phyloP scores from a whole-genome alignment of 2,113 vertebrate genomes.

The Callopanchax toddi region DNA sequence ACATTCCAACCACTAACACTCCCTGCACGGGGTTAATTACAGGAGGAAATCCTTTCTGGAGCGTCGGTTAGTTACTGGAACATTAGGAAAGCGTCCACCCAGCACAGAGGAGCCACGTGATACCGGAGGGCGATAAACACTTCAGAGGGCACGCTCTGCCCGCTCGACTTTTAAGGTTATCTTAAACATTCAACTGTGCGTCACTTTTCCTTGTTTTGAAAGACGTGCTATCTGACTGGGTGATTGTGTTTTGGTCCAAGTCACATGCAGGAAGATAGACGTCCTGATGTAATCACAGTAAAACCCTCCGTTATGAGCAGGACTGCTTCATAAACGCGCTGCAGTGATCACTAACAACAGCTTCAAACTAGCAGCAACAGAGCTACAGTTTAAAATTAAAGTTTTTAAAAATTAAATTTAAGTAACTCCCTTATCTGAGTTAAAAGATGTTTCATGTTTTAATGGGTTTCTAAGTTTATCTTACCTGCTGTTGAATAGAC shows the following conservation, averaged over 20 bases:
- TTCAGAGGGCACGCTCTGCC: constrained; percentile 8
- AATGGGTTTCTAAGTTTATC: no score
- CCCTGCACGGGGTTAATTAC: constrained; percentile 59
- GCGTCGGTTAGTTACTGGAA: constrained; percentile 58
- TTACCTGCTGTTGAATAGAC: no score
- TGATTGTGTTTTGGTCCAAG: constrained; percentile 55
- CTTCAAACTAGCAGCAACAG: not conserved
- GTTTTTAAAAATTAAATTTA: no score
- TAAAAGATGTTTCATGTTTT: no score
- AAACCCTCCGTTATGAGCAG: constrained; percentile 15
- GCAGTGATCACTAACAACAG: not conserved
- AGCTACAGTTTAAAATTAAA: not conserved
- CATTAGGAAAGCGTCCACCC: constrained; percentile 56
- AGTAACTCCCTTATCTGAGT: no score
- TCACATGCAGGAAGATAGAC: constrained; percentile 32
- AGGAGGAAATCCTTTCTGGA: constrained; percentile 65
- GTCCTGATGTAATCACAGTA: constrained; percentile 19
- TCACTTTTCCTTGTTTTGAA: constrained; percentile 68
- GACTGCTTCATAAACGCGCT: not conserved
- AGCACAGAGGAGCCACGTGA: constrained; percentile 25
- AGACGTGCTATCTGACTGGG: constrained; percentile 30
- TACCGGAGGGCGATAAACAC: constrained; percentile 36
- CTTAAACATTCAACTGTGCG: constrained; percentile 38
- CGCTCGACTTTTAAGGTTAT: constrained; percentile 62
- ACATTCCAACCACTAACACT: constrained; percentile 67